Base-by-base conservation (phyloP, 2,797 vertebrate genomes). In the Propithecus perrieri region DNA sequence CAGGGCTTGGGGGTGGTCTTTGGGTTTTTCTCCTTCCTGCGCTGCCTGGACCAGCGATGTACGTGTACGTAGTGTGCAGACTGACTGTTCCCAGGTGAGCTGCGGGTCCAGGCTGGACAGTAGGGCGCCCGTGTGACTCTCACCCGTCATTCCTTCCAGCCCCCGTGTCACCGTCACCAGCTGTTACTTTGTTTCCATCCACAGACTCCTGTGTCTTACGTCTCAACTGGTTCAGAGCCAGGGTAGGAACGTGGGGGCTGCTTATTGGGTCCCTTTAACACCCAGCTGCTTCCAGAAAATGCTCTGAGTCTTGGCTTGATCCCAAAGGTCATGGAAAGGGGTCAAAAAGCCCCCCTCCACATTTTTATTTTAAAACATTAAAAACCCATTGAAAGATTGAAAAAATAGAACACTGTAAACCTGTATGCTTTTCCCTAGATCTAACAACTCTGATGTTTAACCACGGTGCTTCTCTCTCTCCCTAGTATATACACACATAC, bases 141-240 rank as follows among this genome's bases (percentile, higher is more conserved):
- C 8, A 30, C 24, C 55, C 8, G 10, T 11, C n/a, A 4, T 26
- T 48, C 28, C 59, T 46, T 41, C 61, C 26, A 1, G 13, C 1
- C 11, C 7, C 74, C 4, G 35, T 3, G 1, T 50, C 7, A 0
- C 35, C 0, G 0, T 35, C 12, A 3, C 2, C 46, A 38, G 46
- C 7, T 33, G 35, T 7, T 41, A 17, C 7, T 41, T 67, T 12
- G 20, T 30, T 53, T 33, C 74, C 59, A 12, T 38, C n/a, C 15
- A 18, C n/a, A 4, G 7, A 14, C 4, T 30, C 59, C 43, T 33
- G 22, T 0, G n/a, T 63, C 35, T 35, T 41, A 22, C 24, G n/a
- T 87, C 85, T 89, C 41, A 14, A 3, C 5, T 67, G 41, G 12
- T 59, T 67, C 30, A 53, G 89, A 65, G n/a, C 53, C 24, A 38